phyloP scores from a whole-genome alignment of 2,888 invertebrate species.

The Cryptus armator region DNA sequence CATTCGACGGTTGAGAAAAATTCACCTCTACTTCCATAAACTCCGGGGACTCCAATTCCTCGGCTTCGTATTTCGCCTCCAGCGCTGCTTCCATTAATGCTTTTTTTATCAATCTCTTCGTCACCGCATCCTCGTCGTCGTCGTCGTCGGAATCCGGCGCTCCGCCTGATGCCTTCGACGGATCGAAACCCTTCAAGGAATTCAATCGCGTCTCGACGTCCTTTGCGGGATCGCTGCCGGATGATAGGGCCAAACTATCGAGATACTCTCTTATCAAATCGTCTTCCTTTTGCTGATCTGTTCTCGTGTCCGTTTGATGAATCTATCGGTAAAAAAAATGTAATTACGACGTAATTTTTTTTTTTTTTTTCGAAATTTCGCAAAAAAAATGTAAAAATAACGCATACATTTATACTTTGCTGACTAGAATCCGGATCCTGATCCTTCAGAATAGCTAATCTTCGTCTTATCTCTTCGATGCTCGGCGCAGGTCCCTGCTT shows the following conservation, averaged over 20 bases:
- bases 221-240: slow-evolving; percentile 83
- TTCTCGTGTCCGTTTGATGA: slow-evolving; percentile 86
- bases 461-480: slow-evolving; percentile 88
- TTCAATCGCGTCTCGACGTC: slow-evolving; percentile 85
- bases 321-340: slow-evolving; percentile 71
- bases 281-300: slow-evolving; percentile 90
- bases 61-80: slow-evolving; percentile 83
- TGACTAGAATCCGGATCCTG: slow-evolving; percentile 82
- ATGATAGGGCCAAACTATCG: slow-evolving; percentile 85
- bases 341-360: not conserved
- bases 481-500: slow-evolving; percentile 85
- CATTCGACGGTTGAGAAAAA: not conserved
- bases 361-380: not conserved
- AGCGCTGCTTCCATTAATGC: slow-evolving; percentile 86
- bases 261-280: slow-evolving; percentile 88
- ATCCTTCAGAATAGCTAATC: slow-evolving; percentile 90
- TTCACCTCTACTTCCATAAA: slow-evolving; percentile 77
- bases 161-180: slow-evolving; percentile 67
- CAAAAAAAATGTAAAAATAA: not conserved
- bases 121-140: slow-evolving; percentile 84
- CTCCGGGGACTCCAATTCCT: slow-evolving; percentile 75
- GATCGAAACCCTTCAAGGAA: slow-evolving; percentile 85
- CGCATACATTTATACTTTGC: slow-evolving; percentile 73
- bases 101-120: slow-evolving; percentile 80
- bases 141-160: slow-evolving; percentile 77